Percentiles rank a stretch among this genome's conserved stretches.
Evolutionary conservation across 2,113 vertebrate genomes (phyloP).

Genomic region (Triplophysa rosa): DNA sequence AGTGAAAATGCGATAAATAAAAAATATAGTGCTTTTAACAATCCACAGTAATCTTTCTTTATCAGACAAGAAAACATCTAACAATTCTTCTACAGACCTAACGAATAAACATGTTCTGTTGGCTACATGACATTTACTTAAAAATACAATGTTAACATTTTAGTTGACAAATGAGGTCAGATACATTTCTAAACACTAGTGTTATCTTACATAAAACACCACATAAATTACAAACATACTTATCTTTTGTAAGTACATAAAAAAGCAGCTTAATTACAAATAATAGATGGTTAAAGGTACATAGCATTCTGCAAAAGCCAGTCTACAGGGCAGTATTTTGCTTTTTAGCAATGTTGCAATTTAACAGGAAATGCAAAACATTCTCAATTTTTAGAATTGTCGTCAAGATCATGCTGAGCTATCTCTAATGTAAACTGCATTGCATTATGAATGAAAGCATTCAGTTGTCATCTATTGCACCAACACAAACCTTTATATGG

Average conservation of each 20-base stretch:
- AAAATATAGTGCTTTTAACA: constrained; percentile 57
- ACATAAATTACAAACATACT: background rate
- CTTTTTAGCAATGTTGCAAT: background rate
- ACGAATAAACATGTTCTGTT: constrained; percentile 16
- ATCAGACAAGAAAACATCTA: background rate
- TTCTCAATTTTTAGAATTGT: constrained; percentile 47
- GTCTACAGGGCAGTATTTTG: constrained; percentile 52
- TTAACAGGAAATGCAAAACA: constrained; percentile 40
- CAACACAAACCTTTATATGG: background rate
- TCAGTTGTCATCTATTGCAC: constrained; percentile 44
- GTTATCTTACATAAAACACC: constrained; percentile 38
- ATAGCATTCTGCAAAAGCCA: constrained; percentile 44
- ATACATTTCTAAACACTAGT: constrained; percentile 44
- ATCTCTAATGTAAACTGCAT: constrained; percentile 54
- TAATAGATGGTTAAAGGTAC: constrained; percentile 57
- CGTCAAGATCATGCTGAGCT: constrained; percentile 44
- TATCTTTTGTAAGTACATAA: constrained; percentile 1
- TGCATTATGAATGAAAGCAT: constrained; percentile 46
- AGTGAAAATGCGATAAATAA: constrained; percentile 44
- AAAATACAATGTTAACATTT: constrained; percentile 38
- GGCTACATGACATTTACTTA: constrained; percentile 31
- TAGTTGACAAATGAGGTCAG: constrained; percentile 50
- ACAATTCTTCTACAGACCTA: background rate
- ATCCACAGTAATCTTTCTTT: constrained; percentile 44
- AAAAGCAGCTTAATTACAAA: constrained; percentile 50